Evolutionary conservation across 2,888 invertebrate species (phyloP).

Genomic region (Desoria tigrina): DNA sequence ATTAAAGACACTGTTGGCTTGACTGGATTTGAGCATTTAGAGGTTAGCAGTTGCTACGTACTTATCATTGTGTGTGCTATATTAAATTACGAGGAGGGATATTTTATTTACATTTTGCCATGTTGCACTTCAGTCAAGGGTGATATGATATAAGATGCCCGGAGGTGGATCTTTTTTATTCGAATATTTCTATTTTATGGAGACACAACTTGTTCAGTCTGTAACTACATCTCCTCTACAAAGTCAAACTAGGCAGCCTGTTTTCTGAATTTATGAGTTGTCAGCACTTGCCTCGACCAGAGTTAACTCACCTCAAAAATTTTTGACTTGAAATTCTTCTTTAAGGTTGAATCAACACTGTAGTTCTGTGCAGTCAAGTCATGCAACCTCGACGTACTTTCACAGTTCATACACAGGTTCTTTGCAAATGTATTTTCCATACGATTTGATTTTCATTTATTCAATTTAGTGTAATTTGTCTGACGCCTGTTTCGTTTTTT

Average conservation of each 20-base stretch:
- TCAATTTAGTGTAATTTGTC: neutral
- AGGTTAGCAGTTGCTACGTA: too few species aligned
- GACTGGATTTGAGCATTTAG: too few species aligned
- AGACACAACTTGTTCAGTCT: conserved; percentile 20
- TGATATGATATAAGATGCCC: too few species aligned
- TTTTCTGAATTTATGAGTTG: conserved; percentile 22
- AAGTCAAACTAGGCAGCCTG: conserved; percentile 14
- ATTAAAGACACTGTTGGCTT: too few species aligned
- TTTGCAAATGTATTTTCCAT: too few species aligned
- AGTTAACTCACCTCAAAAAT: neutral
- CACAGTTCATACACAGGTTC: too few species aligned
- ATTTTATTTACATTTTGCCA: conserved; percentile 10
- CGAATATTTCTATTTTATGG: conserved; percentile 26
- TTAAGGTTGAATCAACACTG: neutral
- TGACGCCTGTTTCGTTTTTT: neutral
- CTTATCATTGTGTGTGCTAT: neutral
- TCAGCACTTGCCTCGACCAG: conserved; percentile 14
- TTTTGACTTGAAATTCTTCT: neutral
- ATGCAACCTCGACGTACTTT: too few species aligned
- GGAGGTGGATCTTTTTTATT: conserved; percentile 7
- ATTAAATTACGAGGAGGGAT: neutral
- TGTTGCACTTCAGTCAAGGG: neutral
- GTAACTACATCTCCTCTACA: neutral
- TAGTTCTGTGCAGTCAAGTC: too few species aligned
- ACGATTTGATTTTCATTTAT: neutral